phyloP scores from a whole-genome alignment of 2,888 invertebrate genomes.

The Noctua fimbriata region DNA sequence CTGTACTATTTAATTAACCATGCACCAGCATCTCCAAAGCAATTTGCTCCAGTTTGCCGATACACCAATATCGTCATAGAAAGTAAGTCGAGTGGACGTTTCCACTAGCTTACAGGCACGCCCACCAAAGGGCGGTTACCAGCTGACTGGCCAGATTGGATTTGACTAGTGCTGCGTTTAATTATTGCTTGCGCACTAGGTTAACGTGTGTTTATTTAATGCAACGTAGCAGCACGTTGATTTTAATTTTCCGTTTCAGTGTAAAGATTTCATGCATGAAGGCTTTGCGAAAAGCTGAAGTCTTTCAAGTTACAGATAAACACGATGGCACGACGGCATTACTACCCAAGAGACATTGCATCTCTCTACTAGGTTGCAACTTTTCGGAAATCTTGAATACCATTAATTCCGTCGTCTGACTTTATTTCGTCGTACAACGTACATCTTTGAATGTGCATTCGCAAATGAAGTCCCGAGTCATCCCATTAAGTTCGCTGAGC shows the following conservation, averaged over 20 bases:
- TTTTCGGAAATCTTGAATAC: neutral
- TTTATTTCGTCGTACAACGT: neutral
- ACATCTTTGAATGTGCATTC: conserved; percentile 16
- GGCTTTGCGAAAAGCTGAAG: neutral
- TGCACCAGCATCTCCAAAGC: neutral
- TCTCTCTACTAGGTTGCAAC: neutral
- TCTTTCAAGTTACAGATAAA: neutral
- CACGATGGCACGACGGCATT: neutral
- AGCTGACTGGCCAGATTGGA: conserved; percentile 4
- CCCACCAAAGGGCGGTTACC: neutral
- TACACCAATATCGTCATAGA: neutral
- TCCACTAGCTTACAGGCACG: neutral
- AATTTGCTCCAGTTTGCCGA: neutral
- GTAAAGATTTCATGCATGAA: neutral
- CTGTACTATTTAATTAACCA: too few species aligned
- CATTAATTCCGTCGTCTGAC: neutral
- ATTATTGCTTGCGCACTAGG: neutral
- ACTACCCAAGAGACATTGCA: too few species aligned
- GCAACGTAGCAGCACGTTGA: neutral
- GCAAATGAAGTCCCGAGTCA: conserved; percentile 5
- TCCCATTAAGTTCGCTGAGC: neutral
- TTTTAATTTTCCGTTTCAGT: neutral
- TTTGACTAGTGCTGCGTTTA: neutral
- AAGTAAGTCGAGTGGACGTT: neutral
- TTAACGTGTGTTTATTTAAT: neutral